Percentiles rank a stretch among this genome's conserved stretches.
phyloP scores from a whole-genome alignment of 1,140 invertebrate species.

The Andrena cerasifolii region DNA sequence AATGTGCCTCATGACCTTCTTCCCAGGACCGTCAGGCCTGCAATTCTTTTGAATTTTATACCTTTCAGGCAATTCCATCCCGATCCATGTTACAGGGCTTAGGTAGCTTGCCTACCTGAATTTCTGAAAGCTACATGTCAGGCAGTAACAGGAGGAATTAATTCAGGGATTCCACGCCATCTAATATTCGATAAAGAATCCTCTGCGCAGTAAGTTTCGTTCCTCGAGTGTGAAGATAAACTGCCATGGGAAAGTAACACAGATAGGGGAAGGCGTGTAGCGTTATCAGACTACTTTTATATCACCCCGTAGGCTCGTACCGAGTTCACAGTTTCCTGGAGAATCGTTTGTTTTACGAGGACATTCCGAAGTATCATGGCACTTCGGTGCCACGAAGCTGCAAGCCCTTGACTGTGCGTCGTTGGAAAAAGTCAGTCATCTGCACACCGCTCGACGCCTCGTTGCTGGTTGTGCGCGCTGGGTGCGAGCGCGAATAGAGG shows the following conservation, averaged over 20 bases:
- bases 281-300: constrained; percentile 39
- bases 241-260: neutral
- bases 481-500: neutral
- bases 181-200: neutral
- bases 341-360: constrained; percentile 36
- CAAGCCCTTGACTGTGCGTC: neutral
- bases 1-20: no score
- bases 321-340: constrained; percentile 6
- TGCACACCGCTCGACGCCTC: constrained; percentile 15
- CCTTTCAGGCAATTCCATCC: no score
- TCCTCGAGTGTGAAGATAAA: constrained; percentile 19
- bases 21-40: no score
- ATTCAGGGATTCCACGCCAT: no score
- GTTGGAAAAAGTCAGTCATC: constrained; percentile 28
- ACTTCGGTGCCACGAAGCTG: constrained; percentile 9
- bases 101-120: no score
- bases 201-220: constrained; percentile 1
- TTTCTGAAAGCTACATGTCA: no score
- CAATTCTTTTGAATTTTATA: no score
- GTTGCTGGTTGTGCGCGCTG: neutral
- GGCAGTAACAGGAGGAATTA: no score
- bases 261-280: neutral
- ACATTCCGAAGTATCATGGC: constrained; percentile 12
- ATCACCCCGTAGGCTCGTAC: constrained; percentile 11
- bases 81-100: no score